Evolutionary conservation across 2,113 vertebrate species (phyloP).

Genomic region (Meles meles): DNA sequence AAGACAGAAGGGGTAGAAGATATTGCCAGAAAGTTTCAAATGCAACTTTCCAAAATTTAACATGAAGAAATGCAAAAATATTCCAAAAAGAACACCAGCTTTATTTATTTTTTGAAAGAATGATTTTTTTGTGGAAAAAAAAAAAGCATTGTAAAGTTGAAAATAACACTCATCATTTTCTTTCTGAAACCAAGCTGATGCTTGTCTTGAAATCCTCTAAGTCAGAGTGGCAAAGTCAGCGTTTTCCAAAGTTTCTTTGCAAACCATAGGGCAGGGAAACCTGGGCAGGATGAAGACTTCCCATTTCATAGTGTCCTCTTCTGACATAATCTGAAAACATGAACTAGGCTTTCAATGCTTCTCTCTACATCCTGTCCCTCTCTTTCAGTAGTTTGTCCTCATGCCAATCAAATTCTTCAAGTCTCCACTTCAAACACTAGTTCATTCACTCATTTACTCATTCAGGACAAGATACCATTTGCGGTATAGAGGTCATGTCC

Average conservation of each 20-base stretch:
- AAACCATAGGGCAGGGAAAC: constrained; percentile 60
- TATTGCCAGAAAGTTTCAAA: background rate
- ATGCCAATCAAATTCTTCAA: background rate
- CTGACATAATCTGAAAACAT: constrained; percentile 63
- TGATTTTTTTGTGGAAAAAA: constrained; percentile 42
- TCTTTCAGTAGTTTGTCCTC: background rate
- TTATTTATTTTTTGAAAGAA: constrained; percentile 52
- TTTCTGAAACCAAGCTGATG: constrained; percentile 63
- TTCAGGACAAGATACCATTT: background rate
- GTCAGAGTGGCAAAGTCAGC: constrained; percentile 30
- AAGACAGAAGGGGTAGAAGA: background rate
- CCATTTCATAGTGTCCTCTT: constrained; percentile 55
- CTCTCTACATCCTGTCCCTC: background rate
- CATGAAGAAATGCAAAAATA: background rate
- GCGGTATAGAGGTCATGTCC: background rate
- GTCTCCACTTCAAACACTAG: background rate
- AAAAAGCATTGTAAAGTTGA: constrained; percentile 50
- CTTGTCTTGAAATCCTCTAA: constrained; percentile 68
- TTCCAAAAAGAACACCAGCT: constrained; percentile 6
- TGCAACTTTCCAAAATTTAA: constrained; percentile 10
- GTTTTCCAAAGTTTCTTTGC: constrained; percentile 61
- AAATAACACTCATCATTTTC: constrained; percentile 55
- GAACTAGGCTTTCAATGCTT: constrained; percentile 35
- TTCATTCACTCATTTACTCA: background rate
- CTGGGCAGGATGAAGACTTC: constrained; percentile 49